Evolutionary conservation across 2,113 vertebrate genomes (phyloP).

Genomic region (Mirza zaza): DNA sequence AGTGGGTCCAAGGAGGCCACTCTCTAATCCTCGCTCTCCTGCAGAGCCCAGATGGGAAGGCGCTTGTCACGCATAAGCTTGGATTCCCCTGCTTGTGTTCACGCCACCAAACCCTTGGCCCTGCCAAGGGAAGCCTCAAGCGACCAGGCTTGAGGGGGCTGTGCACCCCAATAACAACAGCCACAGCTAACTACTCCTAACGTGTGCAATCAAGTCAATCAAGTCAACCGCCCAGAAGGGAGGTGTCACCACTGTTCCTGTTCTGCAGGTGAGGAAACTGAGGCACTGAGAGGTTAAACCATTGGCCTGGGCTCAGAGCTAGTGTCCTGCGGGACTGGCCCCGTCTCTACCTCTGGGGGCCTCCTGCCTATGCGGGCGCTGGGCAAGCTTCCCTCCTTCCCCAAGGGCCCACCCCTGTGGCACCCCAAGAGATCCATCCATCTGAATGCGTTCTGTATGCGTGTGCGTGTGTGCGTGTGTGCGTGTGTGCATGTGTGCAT

Average conservation of each 20-base stretch:
- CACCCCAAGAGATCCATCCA: not conserved
- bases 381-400: not conserved
- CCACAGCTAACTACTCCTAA: not conserved
- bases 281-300: not conserved
- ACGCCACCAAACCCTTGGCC: not conserved
- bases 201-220: too few species aligned
- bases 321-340: too few species aligned
- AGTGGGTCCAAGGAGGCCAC: fast-evolving
- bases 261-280: not conserved
- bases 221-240: not conserved
- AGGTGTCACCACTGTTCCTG: not conserved
- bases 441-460: fast-evolving
- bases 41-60: not conserved
- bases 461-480: not conserved
- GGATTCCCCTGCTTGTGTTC: not conserved
- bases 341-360: not conserved
- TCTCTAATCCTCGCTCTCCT: fast-evolving
- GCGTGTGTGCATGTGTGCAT: not conserved
- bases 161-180: not conserved
- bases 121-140: not conserved
- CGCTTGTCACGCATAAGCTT: not conserved
- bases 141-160: not conserved
- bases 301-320: not conserved
- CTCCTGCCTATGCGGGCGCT: too few species aligned
- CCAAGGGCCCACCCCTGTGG: not conserved